Conservation (phyloP, 1,140 invertebrate genomes). For the Bombus vancouverensis region DNA sequence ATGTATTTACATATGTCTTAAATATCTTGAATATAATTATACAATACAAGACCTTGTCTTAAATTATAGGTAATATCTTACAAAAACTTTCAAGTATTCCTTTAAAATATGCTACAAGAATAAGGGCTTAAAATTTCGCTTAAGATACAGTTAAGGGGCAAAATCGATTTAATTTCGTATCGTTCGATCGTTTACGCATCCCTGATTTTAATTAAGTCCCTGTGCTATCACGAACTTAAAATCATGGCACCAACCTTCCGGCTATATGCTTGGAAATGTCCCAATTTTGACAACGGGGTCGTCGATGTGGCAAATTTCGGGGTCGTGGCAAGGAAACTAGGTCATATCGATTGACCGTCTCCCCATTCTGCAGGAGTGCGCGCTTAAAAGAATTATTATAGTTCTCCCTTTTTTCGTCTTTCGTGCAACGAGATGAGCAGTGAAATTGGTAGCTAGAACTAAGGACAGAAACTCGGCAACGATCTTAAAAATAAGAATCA, state of each 20-base stretch:
- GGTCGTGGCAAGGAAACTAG: conserved; percentile 58
- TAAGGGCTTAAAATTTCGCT: neutral
- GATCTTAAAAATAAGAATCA: neutral
- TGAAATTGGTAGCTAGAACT: conserved; percentile 12
- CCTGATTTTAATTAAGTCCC: too few relatives aligned
- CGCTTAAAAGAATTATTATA: conserved; percentile 42
- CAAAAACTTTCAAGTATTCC: neutral
- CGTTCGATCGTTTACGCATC: neutral
- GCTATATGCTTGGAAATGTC: conserved; percentile 3
- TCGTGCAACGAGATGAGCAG: conserved; percentile 11
- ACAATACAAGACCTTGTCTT: too few relatives aligned
- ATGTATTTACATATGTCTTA: too few relatives aligned
- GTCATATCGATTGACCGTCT: conserved; percentile 62
- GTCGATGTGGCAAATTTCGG: conserved; percentile 59
- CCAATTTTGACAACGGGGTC: conserved; percentile 58
- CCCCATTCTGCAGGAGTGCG: conserved; percentile 25
- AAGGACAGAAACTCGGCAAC: conserved; percentile 8
- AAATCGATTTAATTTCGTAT: neutral
- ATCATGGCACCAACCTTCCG: conserved; percentile 1
- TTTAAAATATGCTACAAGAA: neutral
- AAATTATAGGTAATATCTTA: neutral
- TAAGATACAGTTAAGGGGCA: neutral
- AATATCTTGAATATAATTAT: too few relatives aligned
- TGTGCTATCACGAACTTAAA: neutral
- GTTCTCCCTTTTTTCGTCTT: conserved; percentile 2